phyloP scores from a whole-genome alignment of 2,888 invertebrate species.

The Gisinianus flammeolus region DNA sequence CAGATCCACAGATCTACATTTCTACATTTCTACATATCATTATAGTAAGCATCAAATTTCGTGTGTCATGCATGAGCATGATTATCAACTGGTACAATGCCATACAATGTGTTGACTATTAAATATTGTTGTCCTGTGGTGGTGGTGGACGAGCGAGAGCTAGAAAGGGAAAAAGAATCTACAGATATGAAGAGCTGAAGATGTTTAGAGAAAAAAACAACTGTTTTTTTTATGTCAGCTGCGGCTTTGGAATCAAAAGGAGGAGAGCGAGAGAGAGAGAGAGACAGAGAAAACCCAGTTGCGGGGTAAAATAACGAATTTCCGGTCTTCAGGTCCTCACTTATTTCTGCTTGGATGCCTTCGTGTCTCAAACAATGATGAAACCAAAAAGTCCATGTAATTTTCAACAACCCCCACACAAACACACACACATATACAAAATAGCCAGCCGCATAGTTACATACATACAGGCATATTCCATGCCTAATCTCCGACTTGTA shows the following conservation, averaged over 20 bases:
- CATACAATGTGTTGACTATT: too few relatives aligned
- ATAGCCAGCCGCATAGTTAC: not conserved
- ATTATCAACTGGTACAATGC: too few relatives aligned
- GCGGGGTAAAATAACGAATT: conserved; percentile 53
- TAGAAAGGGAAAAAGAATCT: not conserved
- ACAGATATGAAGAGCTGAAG: not conserved
- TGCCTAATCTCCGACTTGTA: conserved; percentile 5
- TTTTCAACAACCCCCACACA: conserved; percentile 4
- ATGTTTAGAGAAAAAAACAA: not conserved
- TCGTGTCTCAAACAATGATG: conserved; percentile 30
- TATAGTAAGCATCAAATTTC: too few relatives aligned
- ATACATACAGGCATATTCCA: conserved; percentile 2
- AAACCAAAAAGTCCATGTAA: conserved; percentile 18
- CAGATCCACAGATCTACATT: too few relatives aligned
- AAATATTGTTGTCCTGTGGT: too few relatives aligned
- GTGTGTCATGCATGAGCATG: too few relatives aligned
- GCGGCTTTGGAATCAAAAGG: conserved; percentile 17
- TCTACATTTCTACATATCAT: too few relatives aligned
- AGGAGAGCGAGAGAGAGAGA: not conserved
- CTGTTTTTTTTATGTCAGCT: conserved; percentile 7
- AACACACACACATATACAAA: not conserved
- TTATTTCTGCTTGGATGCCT: conserved; percentile 56
- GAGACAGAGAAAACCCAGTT: conserved; percentile 7
- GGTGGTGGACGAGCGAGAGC: too few relatives aligned
- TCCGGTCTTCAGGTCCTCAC: conserved; percentile 53